Base-by-base conservation (phyloP, 2,113 vertebrate genomes). In the Phocoena phocoena region DNA sequence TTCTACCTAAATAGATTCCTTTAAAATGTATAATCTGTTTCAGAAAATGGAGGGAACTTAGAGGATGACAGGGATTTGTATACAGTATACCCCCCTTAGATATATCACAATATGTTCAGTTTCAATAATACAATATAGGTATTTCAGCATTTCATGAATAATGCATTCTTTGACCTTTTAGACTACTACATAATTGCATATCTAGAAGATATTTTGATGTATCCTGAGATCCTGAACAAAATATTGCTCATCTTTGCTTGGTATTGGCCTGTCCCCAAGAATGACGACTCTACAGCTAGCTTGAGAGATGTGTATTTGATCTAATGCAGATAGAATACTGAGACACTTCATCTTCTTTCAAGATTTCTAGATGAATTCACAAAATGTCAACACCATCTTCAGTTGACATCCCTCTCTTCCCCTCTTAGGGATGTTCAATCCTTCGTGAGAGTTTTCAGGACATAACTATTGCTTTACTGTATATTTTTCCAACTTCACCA, bases 211-310 rank as follows among this genome's bases (percentile, higher is more conserved):
- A 86, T 50, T 55, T 68, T 92, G 55, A 62, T 60, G 36, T 82
- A 95, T 80, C 74, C 68, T 79, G n/a, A 90, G 47, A 83, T 8
- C 38, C 63, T 83, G n/a, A 92, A 96, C 25, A 90, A 60, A 89
- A 62, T 79, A 62, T 50, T 89, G 17, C 12, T 58, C n/a, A 62
- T 62, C 8, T 65, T 90, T 25, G 47, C 31, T 95, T 92, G n/a
- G 0, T 68, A 79, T 33, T 67, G 31, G 25, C 41, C 47, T 68
- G 2, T 7, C 25, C 55, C 17, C n/a, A 96, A 79, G 55, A 88
- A 91, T 36, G 11, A 26, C 89, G 18, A 85, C 38, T 88, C 5
- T 68, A 55, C 6, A 20, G 23, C 53, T 82, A 86, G 7, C 13
- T 63, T 89, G 21, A 89, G 62, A 96, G 84, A 93, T 82, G 65